These are phyloP conservation scores for Augochlora pura DNA, from an alignment of 1,140 invertebrate genomes.

Conservation along the genomic window DNA sequence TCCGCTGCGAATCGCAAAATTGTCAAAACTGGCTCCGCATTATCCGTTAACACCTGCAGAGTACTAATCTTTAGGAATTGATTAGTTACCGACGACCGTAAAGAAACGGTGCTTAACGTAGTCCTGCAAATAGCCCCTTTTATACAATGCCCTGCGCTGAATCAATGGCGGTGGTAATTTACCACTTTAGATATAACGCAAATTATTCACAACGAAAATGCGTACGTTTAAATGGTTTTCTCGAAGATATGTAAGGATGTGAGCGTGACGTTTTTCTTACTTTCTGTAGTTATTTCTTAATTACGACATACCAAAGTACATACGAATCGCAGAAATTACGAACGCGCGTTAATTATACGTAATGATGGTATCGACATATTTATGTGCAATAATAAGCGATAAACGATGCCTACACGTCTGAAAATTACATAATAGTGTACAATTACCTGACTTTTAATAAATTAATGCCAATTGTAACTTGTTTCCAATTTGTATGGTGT, in stretches of 20 bases:
- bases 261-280: background rate
- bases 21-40: conserved; percentile 68
- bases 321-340: background rate
- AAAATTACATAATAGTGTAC: background rate
- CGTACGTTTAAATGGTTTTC: background rate
- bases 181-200: background rate
- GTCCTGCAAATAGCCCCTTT: background rate
- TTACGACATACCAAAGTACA: background rate
- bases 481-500: background rate
- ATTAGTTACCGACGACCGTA: too few species aligned
- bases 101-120: background rate
- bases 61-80: background rate
- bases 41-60: conserved; percentile 4
- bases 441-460: background rate
- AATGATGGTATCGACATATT: background rate
- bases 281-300: background rate
- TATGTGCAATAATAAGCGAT: background rate
- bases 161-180: background rate
- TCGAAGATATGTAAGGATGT: background rate
- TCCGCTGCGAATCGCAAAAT: conserved; percentile 58
- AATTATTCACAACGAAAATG: background rate
- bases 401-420: background rate
- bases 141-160: background rate
- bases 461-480: background rate
- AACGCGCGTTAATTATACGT: background rate